Conservation (phyloP, 2,797 vertebrate species). For the Malacoctenus gilli region DNA sequence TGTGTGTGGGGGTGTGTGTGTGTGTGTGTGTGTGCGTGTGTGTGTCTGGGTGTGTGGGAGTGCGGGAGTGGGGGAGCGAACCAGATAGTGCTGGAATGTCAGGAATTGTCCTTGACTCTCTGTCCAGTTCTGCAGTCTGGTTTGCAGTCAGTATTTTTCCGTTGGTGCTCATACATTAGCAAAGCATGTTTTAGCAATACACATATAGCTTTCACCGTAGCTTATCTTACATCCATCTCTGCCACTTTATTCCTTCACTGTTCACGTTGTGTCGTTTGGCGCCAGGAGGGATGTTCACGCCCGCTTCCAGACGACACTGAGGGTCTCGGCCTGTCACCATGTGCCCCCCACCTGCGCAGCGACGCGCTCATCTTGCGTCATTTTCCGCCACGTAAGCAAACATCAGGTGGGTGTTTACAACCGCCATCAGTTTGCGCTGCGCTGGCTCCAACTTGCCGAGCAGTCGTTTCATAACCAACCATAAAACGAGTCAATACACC, state of each 20-base stretch:
- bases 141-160: no score
- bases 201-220: no score
- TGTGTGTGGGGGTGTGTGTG: no score
- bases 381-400: slow-evolving; percentile 10
- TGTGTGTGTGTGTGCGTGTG: no score
- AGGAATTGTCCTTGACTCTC: no score
- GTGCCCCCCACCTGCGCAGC: background rate
- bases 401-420: background rate
- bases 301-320: slow-evolving; percentile 32
- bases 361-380: slow-evolving; percentile 3
- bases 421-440: background rate
- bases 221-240: no score
- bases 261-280: slow-evolving; percentile 44
- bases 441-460: slow-evolving; percentile 4
- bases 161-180: no score
- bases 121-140: no score
- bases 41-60: no score
- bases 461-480: slow-evolving; percentile 4
- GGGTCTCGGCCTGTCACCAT: background rate
- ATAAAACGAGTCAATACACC: slow-evolving; percentile 1
- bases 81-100: no score
- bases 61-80: no score
- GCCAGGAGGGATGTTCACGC: slow-evolving; percentile 20
- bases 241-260: slow-evolving; percentile 38
- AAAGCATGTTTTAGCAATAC: no score